Conservation (phyloP, 2,888 invertebrate genomes). For the Phalangium opilio region DNA sequence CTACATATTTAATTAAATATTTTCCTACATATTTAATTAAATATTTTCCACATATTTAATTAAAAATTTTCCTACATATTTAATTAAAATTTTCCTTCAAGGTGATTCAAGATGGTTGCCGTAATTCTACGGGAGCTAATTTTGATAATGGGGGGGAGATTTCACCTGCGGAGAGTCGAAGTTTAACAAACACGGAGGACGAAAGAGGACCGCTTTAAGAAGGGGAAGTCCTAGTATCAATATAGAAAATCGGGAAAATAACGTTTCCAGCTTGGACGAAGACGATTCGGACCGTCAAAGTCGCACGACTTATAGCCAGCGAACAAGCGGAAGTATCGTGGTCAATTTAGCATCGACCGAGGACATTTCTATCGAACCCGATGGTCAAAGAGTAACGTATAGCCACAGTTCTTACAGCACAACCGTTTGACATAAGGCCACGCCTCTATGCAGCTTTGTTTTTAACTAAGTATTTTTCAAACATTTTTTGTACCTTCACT, state of each 20-base stretch:
- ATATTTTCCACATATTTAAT: too few relatives aligned
- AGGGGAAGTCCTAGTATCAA: too few relatives aligned
- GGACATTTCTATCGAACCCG: conserved; percentile 21
- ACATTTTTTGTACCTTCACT: too few relatives aligned
- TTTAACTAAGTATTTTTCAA: too few relatives aligned
- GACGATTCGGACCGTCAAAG: conserved; percentile 11
- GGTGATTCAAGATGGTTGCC: conserved; percentile 14
- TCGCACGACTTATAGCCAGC: conserved; percentile 10
- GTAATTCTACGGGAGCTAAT: conserved; percentile 8
- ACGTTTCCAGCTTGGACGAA: not conserved
- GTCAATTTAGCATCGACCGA: conserved; percentile 21
- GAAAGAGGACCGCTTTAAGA: conserved; percentile 9
- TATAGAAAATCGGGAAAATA: too few relatives aligned
- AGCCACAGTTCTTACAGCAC: conserved; percentile 22
- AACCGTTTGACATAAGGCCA: conserved; percentile 11
- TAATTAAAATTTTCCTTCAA: conserved; percentile 1
- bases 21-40: too few relatives aligned
- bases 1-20: too few relatives aligned
- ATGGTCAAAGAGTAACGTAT: conserved; percentile 20
- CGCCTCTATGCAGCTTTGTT: too few relatives aligned
- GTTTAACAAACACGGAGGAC: conserved; percentile 13
- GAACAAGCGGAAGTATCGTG: conserved; percentile 14
- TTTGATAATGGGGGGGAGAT: conserved; percentile 15
- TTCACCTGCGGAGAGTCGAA: conserved; percentile 15
- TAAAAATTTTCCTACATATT: too few relatives aligned